Conservation (phyloP, 92 coral and sea anemone species). For the Palythoa caribaeorum region DNA sequence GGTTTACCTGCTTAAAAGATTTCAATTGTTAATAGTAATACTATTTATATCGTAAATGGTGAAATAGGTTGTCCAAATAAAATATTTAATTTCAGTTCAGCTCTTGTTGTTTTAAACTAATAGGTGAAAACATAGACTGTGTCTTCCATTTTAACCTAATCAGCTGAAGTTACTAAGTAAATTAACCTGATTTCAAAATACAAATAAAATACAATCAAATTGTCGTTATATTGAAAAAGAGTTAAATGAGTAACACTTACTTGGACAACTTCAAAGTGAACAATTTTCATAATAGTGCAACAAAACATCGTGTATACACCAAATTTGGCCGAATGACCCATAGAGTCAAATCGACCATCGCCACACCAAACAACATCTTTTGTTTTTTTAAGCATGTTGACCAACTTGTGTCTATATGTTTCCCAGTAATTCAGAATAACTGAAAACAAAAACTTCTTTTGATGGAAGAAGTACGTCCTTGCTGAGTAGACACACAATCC, state of each 20-base stretch:
- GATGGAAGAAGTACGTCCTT: slow-evolving; percentile 1
- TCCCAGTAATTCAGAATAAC: slow-evolving; percentile 3
- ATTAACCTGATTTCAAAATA: too few relatives aligned
- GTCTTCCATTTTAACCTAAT: too few relatives aligned
- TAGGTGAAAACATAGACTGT: too few relatives aligned
- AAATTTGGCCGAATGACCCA: slow-evolving; percentile 42
- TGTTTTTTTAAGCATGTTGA: background rate
- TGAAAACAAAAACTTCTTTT: background rate
- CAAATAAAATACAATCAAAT: too few relatives aligned
- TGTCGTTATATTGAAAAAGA: too few relatives aligned
- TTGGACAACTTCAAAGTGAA: slow-evolving; percentile 12
- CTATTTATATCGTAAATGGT: too few relatives aligned
- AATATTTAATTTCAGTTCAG: too few relatives aligned
- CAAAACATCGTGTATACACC: slow-evolving; percentile 11
- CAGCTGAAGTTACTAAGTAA: too few relatives aligned
- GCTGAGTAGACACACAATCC: slow-evolving; percentile 11
- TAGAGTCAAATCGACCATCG: slow-evolving; percentile 26
- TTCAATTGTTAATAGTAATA: too few relatives aligned
- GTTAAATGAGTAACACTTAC: background rate
- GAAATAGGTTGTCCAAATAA: too few relatives aligned
- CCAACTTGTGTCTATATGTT: background rate
- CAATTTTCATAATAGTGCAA: background rate
- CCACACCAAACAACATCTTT: slow-evolving; percentile 34
- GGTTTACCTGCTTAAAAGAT: too few relatives aligned
- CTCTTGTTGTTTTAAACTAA: too few relatives aligned